Base-by-base conservation (phyloP, 1,140 invertebrate species). In the Brachystomella parvula region DNA sequence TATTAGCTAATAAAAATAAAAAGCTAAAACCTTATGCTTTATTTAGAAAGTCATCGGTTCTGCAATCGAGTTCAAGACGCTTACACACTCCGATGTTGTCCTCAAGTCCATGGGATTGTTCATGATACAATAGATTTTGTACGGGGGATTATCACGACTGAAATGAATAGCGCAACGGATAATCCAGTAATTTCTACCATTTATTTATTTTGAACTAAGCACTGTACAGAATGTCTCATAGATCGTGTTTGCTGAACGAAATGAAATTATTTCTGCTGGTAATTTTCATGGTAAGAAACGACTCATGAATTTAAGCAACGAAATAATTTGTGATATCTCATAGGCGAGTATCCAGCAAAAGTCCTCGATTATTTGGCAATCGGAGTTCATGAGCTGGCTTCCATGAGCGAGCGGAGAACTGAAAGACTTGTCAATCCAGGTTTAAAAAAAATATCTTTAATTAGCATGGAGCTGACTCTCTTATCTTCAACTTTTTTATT, bases 151-250 rank as follows among this genome's bases (percentile, higher is more conserved):
- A 79, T 88, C 28, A 80, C 80, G 0, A 86, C 81, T 17, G 87
- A 89, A 75, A 84, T 88, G 76, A 89, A 89, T 76, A 86, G 84
- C 66, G 86, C 85, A 3, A 88, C 86, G 2, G 87, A 89, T 76
- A 89, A 88, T 79, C 87, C 87, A 68, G 84, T 86, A 82, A 74
- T 67, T 73, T 75, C 63, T 70, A 6, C 26, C 24, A 60, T 15
- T 60, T 15, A 21, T 15, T 56, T 6, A 56, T 9, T 21, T 56
- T 56, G 53, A 30, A 61, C 6, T 21, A 15, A 9, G 6, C 32
- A 47, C 28, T 33, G 29, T 19, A 39, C 47, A 53, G 21, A 47
- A 44, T 70, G 64, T 63, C 67, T 67, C 53, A 63, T 66, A 85
- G 83, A 81, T 89, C 75, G 84, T 88, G 9, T 86, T 88, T 78